These are phyloP conservation scores for Xiphophorus birchmanni DNA, from an alignment of 2,797 vertebrate species.

Conservation along the genomic window DNA sequence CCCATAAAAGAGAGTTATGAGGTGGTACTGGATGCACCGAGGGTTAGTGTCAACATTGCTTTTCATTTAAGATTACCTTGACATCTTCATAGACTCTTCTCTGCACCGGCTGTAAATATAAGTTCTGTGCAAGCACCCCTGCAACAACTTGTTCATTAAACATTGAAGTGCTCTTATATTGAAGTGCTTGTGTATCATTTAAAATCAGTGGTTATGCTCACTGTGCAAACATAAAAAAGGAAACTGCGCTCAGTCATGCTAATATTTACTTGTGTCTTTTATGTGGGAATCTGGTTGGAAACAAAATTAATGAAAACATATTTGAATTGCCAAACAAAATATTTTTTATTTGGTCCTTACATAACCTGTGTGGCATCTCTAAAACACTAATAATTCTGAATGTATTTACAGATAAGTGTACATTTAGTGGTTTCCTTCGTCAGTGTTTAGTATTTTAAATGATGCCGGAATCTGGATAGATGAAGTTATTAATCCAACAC, in stretches of 20 bases:
- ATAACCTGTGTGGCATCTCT: background rate
- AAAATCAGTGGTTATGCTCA: slow-evolving; percentile 39
- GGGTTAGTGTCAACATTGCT: slow-evolving; percentile 76
- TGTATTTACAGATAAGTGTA: background rate
- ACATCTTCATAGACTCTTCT: slow-evolving; percentile 72
- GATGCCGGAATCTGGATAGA: slow-evolving; percentile 40
- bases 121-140: slow-evolving; percentile 30
- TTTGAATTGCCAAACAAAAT: slow-evolving; percentile 15
- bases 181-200: slow-evolving; percentile 20
- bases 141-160: slow-evolving; percentile 51
- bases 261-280: background rate
- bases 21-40: slow-evolving; percentile 68
- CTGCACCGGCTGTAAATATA: slow-evolving; percentile 65
- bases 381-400: background rate
- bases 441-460: slow-evolving; percentile 12
- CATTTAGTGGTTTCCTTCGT: background rate
- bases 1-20: slow-evolving; percentile 80
- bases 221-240: slow-evolving; percentile 45
- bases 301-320: slow-evolving; percentile 11
- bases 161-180: slow-evolving; percentile 19
- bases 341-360: background rate
- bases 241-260: background rate
- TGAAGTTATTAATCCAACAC: slow-evolving; percentile 32
- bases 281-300: slow-evolving; percentile 9
- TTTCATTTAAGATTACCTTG: slow-evolving; percentile 74